These are phyloP conservation scores for Potamarius usumacintae DNA, from an alignment of 2,113 vertebrate species.

Conservation along the genomic window DNA sequence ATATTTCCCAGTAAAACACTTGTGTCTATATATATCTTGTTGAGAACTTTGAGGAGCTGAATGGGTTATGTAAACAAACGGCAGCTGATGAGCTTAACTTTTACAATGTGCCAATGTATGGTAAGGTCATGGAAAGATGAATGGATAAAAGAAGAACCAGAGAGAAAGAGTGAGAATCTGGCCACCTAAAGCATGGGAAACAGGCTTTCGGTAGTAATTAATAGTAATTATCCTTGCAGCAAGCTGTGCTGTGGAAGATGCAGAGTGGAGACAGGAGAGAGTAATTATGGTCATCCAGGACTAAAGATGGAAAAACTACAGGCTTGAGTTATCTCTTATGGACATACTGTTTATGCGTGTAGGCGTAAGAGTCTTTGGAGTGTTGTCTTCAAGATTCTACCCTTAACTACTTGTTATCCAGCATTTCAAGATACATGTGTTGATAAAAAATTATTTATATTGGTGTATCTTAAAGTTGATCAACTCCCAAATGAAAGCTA, in stretches of 20 bases:
- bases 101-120: neutral
- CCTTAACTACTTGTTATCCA: neutral
- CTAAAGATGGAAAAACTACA: constrained; percentile 17
- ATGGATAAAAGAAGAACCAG: neutral
- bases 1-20: no score
- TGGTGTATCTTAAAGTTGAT: no score
- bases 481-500: neutral
- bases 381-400: neutral
- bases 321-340: neutral
- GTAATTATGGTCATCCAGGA: constrained; percentile 36
- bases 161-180: constrained; percentile 31
- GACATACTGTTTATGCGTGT: neutral
- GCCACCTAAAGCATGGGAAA: constrained; percentile 57
- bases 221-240: constrained; percentile 49
- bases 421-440: no score
- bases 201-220: constrained; percentile 57
- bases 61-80: neutral
- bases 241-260: constrained; percentile 43
- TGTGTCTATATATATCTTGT: no score
- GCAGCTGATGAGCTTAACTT: neutral
- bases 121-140: neutral
- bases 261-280: constrained; percentile 30
- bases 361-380: neutral
- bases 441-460: neutral
- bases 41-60: no score